phyloP scores from a whole-genome alignment of 2,888 invertebrate species.

The Dryocosmus kuriphilus region DNA sequence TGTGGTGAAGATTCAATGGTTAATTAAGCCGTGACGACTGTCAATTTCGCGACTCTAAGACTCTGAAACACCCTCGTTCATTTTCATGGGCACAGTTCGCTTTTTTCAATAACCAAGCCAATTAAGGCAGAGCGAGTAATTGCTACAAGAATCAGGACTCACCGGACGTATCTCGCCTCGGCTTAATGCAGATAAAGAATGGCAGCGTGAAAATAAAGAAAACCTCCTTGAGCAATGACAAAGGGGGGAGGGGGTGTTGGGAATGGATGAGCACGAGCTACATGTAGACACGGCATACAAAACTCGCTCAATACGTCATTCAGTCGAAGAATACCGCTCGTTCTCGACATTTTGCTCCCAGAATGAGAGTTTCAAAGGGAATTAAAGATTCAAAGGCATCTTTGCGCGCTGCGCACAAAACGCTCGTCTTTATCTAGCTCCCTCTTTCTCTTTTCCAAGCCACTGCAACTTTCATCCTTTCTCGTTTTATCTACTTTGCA shows the following conservation, averaged over 20 bases:
- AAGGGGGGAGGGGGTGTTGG: constrained; percentile 45
- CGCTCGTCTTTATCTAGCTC: constrained; percentile 51
- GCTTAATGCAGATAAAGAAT: constrained; percentile 50
- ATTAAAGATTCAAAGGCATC: constrained; percentile 78
- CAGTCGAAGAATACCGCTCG: constrained; percentile 76
- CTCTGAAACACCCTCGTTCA: constrained; percentile 12
- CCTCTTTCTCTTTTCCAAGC: constrained; percentile 40
- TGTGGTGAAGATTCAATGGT: constrained; percentile 27
- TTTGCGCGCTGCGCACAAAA: constrained; percentile 75
- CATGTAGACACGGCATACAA: constrained; percentile 73
- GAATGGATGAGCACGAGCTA: constrained; percentile 67
- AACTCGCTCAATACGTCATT: constrained; percentile 78
- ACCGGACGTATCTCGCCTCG: constrained; percentile 18
- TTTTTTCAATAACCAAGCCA: constrained; percentile 25
- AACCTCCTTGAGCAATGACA: constrained; percentile 48
- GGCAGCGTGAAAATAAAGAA: constrained; percentile 48
- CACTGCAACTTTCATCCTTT: constrained; percentile 28
- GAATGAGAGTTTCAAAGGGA: constrained; percentile 78
- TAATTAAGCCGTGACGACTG: constrained; percentile 25
- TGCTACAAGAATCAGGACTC: constrained; percentile 24
- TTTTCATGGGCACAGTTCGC: neutral
- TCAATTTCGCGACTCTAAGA: constrained; percentile 16
- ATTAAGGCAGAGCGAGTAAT: constrained; percentile 27
- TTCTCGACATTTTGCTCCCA: constrained; percentile 75
- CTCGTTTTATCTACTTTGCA: constrained; percentile 42